Evolutionary conservation across 2,888 invertebrate genomes (phyloP).

Genomic region (Microctonus hyperodae): DNA sequence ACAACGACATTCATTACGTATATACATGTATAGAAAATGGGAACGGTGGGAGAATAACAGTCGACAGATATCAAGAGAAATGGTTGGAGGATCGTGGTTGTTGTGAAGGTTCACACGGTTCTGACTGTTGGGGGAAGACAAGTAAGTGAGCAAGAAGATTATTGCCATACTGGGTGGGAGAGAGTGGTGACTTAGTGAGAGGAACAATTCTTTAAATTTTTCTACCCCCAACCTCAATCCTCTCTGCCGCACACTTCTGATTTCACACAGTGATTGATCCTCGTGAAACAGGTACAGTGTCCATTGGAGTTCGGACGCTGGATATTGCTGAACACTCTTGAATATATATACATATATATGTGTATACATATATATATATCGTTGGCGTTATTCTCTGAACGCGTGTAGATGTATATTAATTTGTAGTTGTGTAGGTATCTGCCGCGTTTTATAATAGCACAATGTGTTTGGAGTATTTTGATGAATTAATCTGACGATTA

Average conservation of each 20-base stretch:
- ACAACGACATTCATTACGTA: too few species aligned
- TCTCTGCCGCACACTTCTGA: slow-evolving; percentile 21
- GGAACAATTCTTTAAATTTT: slow-evolving; percentile 17
- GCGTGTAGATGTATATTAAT: slow-evolving; percentile 28
- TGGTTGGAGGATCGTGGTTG: too few species aligned
- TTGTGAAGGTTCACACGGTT: too few species aligned
- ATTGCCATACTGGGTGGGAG: background rate
- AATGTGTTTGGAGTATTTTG: slow-evolving; percentile 13
- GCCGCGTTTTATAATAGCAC: slow-evolving; percentile 20
- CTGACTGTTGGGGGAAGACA: too few species aligned
- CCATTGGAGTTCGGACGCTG: slow-evolving; percentile 44
- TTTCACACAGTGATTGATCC: slow-evolving; percentile 44
- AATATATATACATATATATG: background rate
- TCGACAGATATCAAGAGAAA: too few species aligned
- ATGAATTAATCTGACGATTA: background rate
- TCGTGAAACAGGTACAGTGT: slow-evolving; percentile 47
- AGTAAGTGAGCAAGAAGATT: background rate
- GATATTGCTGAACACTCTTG: background rate
- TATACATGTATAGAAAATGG: too few species aligned
- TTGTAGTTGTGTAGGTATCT: background rate
- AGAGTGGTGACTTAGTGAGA: background rate
- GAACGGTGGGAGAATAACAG: too few species aligned
- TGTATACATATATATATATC: too few species aligned
- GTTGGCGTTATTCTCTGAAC: too few species aligned
- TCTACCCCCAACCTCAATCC: slow-evolving; percentile 24